These are phyloP conservation scores for Enteromius mattozi DNA, from an alignment of 2,797 vertebrate genomes.

Conservation along the genomic window DNA sequence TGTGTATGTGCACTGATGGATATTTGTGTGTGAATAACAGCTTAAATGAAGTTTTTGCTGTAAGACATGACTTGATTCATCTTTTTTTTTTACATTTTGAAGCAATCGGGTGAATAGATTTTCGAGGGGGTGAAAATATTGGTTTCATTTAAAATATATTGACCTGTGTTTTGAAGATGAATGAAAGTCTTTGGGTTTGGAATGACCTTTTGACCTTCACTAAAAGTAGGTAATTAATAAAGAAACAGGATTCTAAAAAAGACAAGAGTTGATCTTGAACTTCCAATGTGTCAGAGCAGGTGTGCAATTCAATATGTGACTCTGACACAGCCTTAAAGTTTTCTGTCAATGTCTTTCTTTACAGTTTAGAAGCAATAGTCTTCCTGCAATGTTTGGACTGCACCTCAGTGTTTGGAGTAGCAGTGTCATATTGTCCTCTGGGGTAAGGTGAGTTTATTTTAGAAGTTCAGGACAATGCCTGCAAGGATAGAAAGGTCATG, in stretches of 20 bases:
- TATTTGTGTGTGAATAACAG: neutral
- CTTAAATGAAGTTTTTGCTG: neutral
- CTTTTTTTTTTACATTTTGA: neutral
- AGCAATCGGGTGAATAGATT: neutral
- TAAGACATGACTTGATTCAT: neutral
- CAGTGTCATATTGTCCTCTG: constrained; percentile 33
- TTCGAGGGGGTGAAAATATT: neutral
- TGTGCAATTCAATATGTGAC: neutral
- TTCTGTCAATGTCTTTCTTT: constrained; percentile 24
- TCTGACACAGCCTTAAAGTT: neutral
- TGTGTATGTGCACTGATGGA: neutral
- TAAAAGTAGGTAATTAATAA: neutral
- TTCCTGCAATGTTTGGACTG: constrained; percentile 16
- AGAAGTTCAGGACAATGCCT: constrained; percentile 22
- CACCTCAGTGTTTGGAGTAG: constrained; percentile 16
- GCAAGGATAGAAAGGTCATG: constrained; percentile 21
- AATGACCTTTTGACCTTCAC: neutral
- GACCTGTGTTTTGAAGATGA: neutral
- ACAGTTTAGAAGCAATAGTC: neutral
- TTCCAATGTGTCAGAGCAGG: neutral
- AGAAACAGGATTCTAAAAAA: neutral
- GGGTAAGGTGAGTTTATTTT: constrained; percentile 48
- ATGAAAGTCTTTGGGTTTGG: neutral
- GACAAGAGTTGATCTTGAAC: neutral
- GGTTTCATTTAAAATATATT: neutral